phyloP scores from a whole-genome alignment of 2,113 vertebrate genomes.

The Lota lota region DNA sequence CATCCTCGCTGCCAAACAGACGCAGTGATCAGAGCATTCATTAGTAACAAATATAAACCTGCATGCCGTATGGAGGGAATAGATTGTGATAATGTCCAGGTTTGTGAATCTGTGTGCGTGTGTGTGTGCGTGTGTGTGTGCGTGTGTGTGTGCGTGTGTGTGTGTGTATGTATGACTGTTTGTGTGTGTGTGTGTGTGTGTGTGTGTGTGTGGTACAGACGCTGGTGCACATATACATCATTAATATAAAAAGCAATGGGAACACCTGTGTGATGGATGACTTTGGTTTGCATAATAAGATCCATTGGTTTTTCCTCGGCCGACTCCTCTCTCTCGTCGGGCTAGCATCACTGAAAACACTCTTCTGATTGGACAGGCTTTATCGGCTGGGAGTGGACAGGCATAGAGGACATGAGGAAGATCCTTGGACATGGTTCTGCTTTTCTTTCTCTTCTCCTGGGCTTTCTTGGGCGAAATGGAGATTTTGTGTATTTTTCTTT shows the following conservation, averaged over 20 bases:
- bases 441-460: no score
- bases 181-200: conserved; percentile 24
- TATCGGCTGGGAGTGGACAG: conserved; percentile 21
- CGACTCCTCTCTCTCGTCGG: conserved; percentile 1
- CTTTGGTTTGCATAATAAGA: conserved; percentile 56
- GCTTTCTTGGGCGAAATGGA: no score
- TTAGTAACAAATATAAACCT: conserved; percentile 62
- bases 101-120: conserved; percentile 24
- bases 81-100: background rate
- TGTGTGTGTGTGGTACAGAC: conserved; percentile 23
- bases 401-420: background rate
- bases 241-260: conserved; percentile 64
- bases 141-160: conserved; percentile 23
- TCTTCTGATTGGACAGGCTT: conserved; percentile 38
- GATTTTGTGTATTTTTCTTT: no score
- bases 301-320: conserved; percentile 17
- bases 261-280: conserved; percentile 64
- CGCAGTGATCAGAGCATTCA: conserved; percentile 59
- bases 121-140: conserved; percentile 21
- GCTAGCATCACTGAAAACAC: conserved; percentile 3
- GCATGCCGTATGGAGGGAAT: conserved; percentile 19
- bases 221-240: conserved; percentile 35
- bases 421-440: no score
- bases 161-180: conserved; percentile 25
- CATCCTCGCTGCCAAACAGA: conserved; percentile 31